A percentile compares a stretch with the other conserved stretches of the same genome.
These are phyloP conservation scores for Poeciliopsis paucimaculata DNA, from an alignment of 2,797 vertebrate genomes.

Conservation along the genomic window DNA sequence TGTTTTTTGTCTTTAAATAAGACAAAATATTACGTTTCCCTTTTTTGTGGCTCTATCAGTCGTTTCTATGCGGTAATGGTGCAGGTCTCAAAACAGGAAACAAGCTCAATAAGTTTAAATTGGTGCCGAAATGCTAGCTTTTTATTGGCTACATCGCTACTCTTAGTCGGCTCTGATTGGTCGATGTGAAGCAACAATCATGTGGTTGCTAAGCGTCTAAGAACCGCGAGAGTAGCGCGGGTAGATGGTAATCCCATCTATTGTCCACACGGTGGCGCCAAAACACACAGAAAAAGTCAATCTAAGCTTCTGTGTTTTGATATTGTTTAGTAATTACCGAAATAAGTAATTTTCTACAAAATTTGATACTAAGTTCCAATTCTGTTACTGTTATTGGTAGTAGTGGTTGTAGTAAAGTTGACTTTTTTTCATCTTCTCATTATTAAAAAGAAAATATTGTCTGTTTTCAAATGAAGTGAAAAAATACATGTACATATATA, in stretches of 20 bases:
- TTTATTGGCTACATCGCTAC: conserved; percentile 65
- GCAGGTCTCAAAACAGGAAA: conserved; percentile 45
- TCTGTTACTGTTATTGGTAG: neutral
- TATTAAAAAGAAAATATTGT: neutral
- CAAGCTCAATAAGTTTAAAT: conserved; percentile 69
- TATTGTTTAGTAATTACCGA: neutral
- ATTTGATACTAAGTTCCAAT: neutral
- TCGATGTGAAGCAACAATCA: conserved; percentile 17
- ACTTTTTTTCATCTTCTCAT: neutral
- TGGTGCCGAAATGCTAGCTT: conserved; percentile 56
- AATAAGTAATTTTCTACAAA: neutral
- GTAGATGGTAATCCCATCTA: neutral
- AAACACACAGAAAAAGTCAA: neutral
- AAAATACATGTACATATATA: neutral
- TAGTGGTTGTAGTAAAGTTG: neutral
- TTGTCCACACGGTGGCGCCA: conserved; percentile 52
- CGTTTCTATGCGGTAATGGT: neutral
- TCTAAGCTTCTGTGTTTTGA: neutral
- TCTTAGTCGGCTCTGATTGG: conserved; percentile 69
- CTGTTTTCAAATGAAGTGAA: neutral
- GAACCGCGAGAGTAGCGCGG: conserved; percentile 71
- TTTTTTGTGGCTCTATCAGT: no score
- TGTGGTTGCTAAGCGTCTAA: conserved; percentile 66
- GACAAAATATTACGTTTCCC: neutral
- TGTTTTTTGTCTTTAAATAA: neutral